Evolutionary conservation across 2,888 invertebrate species (phyloP).

Genomic region (Calameuta pallipes): DNA sequence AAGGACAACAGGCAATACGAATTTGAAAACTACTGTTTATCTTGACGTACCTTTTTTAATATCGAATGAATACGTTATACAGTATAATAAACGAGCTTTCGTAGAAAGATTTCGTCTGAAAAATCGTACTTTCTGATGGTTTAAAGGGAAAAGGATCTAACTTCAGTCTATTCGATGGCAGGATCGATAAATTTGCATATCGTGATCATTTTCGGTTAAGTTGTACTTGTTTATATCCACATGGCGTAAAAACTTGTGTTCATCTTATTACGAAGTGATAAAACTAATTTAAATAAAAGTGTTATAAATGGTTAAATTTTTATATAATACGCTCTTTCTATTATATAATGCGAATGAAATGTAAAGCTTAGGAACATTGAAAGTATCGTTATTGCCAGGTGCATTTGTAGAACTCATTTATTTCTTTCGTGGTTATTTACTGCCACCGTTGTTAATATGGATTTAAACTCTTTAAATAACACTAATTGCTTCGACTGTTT

Average conservation of each 20-base stretch:
- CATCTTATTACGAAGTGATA: background rate
- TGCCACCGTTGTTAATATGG: constrained; percentile 36
- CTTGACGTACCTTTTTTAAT: background rate
- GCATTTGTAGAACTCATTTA: constrained; percentile 28
- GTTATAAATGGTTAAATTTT: constrained; percentile 38
- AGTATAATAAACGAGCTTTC: background rate
- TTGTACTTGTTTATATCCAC: no score
- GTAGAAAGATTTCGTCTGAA: background rate
- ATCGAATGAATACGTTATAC: background rate
- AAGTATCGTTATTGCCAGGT: constrained; percentile 43
- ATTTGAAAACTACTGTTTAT: background rate
- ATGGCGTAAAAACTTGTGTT: background rate
- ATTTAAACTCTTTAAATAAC: constrained; percentile 30
- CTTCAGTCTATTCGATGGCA: background rate
- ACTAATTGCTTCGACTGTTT: background rate
- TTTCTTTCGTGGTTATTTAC: constrained; percentile 54
- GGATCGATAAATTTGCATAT: background rate
- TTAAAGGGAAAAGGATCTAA: background rate
- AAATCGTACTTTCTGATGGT: background rate
- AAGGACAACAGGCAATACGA: background rate
- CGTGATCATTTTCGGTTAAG: background rate
- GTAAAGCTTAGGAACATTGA: constrained; percentile 35
- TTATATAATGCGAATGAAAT: constrained; percentile 43
- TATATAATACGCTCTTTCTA: constrained; percentile 44
- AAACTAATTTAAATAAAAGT: no score